Conservation (phyloP, 2,797 vertebrate species). For the Ctenopoma multispine region DNA sequence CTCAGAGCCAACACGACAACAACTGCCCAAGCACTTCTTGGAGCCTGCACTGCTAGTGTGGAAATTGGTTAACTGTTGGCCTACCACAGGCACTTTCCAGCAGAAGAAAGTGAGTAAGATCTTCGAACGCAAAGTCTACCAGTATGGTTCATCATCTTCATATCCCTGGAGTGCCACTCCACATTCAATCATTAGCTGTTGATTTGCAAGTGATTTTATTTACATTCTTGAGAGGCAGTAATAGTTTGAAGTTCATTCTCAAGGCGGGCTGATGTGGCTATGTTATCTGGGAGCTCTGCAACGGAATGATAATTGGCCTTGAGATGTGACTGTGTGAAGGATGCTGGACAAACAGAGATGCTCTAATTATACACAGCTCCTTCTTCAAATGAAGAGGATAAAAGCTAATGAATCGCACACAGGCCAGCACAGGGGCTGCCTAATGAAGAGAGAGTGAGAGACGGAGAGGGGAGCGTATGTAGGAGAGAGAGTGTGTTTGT, state of each 20-base stretch:
- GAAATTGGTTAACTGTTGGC: conserved; percentile 19
- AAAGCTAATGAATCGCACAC: conserved; percentile 86
- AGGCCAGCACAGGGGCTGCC: conserved; percentile 74
- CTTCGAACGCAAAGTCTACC: conserved; percentile 26
- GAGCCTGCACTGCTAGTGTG: conserved; percentile 1
- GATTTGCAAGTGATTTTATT: conserved; percentile 83
- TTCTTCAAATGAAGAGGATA: conserved; percentile 85
- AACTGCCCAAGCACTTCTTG: neutral
- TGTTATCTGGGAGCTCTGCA: conserved; percentile 66
- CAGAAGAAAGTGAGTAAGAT: conserved; percentile 43
- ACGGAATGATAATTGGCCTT: conserved; percentile 82
- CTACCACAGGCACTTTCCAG: conserved; percentile 28
- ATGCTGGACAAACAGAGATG: conserved; percentile 84
- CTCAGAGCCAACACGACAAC: neutral
- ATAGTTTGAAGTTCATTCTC: conserved; percentile 77
- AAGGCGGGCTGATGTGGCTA: conserved; percentile 64
- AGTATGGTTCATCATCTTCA: conserved; percentile 52
- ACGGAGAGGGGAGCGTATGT: conserved; percentile 51
- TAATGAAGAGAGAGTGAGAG: conserved; percentile 83
- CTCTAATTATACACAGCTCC: conserved; percentile 85
- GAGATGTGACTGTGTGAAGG: conserved; percentile 80
- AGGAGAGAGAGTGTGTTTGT: conserved; percentile 24
- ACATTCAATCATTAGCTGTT: conserved; percentile 78
- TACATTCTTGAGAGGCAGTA: conserved; percentile 82
- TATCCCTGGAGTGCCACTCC: conserved; percentile 74